Percentiles rank a stretch among this genome's conserved stretches.
Evolutionary conservation across 2,888 invertebrate genomes (phyloP).

Genomic region (Branchellion lobata): DNA sequence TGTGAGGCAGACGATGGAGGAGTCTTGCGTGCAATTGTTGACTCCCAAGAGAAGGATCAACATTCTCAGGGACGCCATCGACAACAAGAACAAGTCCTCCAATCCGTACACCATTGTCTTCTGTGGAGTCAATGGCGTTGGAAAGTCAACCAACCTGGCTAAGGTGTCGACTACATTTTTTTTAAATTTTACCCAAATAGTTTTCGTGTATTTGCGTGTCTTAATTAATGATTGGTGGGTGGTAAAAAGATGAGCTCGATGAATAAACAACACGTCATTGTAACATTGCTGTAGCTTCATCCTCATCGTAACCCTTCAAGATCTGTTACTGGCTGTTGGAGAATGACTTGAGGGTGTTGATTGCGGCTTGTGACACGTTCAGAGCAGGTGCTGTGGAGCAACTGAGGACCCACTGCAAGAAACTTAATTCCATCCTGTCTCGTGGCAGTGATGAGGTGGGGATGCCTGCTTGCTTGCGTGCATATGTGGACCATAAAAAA

Average conservation of each 20-base stretch:
- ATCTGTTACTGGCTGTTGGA: slow-evolving; percentile 89
- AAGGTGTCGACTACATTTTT: slow-evolving; percentile 67
- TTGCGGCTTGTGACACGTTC: slow-evolving; percentile 99
- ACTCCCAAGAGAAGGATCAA: slow-evolving; percentile 92
- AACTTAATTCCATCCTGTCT: slow-evolving; percentile 90
- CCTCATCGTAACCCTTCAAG: no score
- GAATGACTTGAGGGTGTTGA: slow-evolving; percentile 89
- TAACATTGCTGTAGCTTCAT: no score
- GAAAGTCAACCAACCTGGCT: slow-evolving; percentile 96
- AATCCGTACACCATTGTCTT: slow-evolving; percentile 88
- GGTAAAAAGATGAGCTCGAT: no score
- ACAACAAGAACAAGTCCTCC: slow-evolving; percentile 76
- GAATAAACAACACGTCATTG: no score
- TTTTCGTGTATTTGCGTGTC: neutral
- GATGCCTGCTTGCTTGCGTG: no score
- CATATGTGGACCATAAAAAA: no score
- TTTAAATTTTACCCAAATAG: no score
- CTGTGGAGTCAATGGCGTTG: slow-evolving; percentile 98
- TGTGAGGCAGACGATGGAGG: slow-evolving; percentile 82
- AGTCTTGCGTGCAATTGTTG: slow-evolving; percentile 87
- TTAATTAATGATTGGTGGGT: no score
- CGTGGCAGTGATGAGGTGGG: slow-evolving; percentile 67
- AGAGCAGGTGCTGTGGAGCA: slow-evolving; percentile 98
- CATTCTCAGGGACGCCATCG: slow-evolving; percentile 90
- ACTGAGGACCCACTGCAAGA: slow-evolving; percentile 86